Evolutionary conservation across 2,888 invertebrate species (phyloP), one percentile per base, ranked within the genome.

Genomic region (Pelosia muscerda): DNA sequence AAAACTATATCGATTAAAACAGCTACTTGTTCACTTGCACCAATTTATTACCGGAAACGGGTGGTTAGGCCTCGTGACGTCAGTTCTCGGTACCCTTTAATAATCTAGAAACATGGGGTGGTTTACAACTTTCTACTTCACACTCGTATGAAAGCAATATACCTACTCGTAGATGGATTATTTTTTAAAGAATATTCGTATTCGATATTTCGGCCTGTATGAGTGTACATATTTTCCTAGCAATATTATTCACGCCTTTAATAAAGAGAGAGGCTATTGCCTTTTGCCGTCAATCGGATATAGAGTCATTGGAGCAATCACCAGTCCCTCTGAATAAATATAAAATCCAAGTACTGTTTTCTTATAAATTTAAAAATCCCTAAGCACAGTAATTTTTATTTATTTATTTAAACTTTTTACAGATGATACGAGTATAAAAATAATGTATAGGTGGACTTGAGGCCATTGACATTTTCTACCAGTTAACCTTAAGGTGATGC

Each of bases 1-100:
- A n/a, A 22, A 57, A n/a, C 26, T 2, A 10, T 55, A 57, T 31
- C 28, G 28, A 57, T 57, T 26, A n/a, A 25, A 57, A 28, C 22
- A 26, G 10, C 34, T 34, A 55, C 55, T 55, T 38, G 64, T 55
- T 63, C 64, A 25, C 63, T 34, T 34, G 55, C 25, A 55, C 63
- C 78, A 79, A 83, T 83, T 82, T 78, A 75, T 61, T 73, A 53
- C 80, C 80, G 81, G 81, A 81, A 78, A 67, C 69, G 69, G 56
- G 73, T 79, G 74, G 82, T 77, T 77, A 77, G 70, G 71, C 68
- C 70, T 59, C 65, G 71, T 80, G 74, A 81, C 77, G 82, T 76
- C 77, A 78, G 38, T 61, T 63, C 64, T 28, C 31, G 28, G 66
- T 64, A 66, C 70, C 64, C 64, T 69, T 5, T 63, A 63, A 2